Conservation (phyloP, 2,888 invertebrate genomes). For the Eudemis profundana region DNA sequence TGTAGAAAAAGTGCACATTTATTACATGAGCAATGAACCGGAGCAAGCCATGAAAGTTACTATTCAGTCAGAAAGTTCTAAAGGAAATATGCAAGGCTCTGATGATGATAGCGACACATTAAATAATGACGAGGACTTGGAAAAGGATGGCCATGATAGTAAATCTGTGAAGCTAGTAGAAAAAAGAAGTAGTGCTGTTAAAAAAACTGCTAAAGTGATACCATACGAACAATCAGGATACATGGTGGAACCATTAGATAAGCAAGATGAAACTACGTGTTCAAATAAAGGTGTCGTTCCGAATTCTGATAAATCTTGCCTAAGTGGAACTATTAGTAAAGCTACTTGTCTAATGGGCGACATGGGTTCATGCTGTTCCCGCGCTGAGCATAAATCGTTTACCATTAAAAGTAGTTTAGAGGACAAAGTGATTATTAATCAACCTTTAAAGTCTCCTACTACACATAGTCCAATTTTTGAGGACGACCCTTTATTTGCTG, state of each 20-base stretch:
- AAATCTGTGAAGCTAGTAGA: slow-evolving; percentile 73
- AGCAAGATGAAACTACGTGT: slow-evolving; percentile 71
- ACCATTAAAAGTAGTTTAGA: slow-evolving; percentile 69
- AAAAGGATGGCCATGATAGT: slow-evolving; percentile 82
- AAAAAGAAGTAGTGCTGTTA: slow-evolving; percentile 68
- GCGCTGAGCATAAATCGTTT: slow-evolving; percentile 74
- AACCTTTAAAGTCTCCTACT: slow-evolving; percentile 86
- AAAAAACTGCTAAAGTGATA: slow-evolving; percentile 69
- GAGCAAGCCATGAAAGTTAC: slow-evolving; percentile 92
- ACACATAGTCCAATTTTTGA: slow-evolving; percentile 86
- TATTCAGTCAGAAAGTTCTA: slow-evolving; percentile 88
- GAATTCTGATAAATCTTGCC: slow-evolving; percentile 79
- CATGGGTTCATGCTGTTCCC: slow-evolving; percentile 77
- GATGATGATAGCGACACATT: slow-evolving; percentile 89
- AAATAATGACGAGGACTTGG: slow-evolving; percentile 87
- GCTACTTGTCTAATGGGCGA: slow-evolving; percentile 79
- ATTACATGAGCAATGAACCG: slow-evolving; percentile 90
- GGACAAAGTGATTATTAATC: slow-evolving; percentile 85
- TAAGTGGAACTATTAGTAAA: slow-evolving; percentile 79
- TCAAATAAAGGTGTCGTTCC: slow-evolving; percentile 75
- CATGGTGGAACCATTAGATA: slow-evolving; percentile 81
- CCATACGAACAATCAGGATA: slow-evolving; percentile 81
- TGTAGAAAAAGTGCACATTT: slow-evolving; percentile 91
- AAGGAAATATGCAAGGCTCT: slow-evolving; percentile 87
- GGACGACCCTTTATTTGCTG: slow-evolving; percentile 85